Base-by-base conservation (phyloP, 1,140 invertebrate species). In the Plodia interpunctella region DNA sequence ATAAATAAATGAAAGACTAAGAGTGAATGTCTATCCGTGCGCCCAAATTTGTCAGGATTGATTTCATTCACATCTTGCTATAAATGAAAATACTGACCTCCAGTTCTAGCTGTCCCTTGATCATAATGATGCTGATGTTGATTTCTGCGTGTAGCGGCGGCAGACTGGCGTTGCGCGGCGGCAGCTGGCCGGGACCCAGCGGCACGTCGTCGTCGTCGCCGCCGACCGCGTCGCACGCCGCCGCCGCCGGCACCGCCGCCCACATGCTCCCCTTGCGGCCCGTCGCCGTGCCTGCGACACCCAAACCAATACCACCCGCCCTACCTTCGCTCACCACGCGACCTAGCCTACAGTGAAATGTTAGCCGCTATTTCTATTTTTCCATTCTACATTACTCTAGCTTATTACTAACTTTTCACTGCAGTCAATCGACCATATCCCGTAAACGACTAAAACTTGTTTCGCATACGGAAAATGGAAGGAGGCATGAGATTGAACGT, bases 31-130 rank as follows among this genome's bases (percentile, higher is more conserved):
- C n/a, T n/a, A n/a, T n/a, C n/a, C n/a, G n/a, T n/a, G n/a, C n/a
- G n/a, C n/a, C n/a, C n/a, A n/a, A n/a, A n/a, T n/a, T n/a, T n/a
- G n/a, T n/a, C n/a, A n/a, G n/a, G 18, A 54, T 60, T 49, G n/a
- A 35, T 15, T 28, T 4, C 11, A 32, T 32, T 32, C 30, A 11
- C 8, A 1, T 6, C 10, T 32, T 28, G 28, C 11, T 8, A 38
- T 11, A n/a, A 10, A 15, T n/a, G 2, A 44, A 44, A 15, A 44
- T 30, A 62, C 20, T 63, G 5, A 98, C 95, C 87, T 97, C 96
- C 11, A 98, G 94, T 86, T 98, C 96, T 13, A 98, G 92, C 76
- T 96, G 96, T 66, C 96, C 96, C 89, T 97, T 98, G 73, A 96
- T 96, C 88, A 98, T 95, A 69, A 96, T 92, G 61, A 98, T 93